Percentiles rank a stretch among this genome's conserved stretches.
phyloP scores from a whole-genome alignment of 2,888 invertebrate species.

The Hybos culiciformis region DNA sequence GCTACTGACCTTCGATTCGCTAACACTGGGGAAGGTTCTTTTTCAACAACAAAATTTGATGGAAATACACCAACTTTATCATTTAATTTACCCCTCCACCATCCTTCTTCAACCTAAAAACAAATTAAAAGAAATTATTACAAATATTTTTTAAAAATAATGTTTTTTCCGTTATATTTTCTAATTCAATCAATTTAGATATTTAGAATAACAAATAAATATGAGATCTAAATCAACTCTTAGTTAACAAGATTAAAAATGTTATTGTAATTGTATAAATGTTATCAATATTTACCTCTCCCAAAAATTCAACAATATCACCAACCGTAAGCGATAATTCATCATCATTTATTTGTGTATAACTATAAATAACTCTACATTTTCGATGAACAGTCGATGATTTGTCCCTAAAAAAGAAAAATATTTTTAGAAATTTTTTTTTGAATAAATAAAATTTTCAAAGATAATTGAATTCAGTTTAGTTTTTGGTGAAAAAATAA shows the following conservation, averaged over 20 bases:
- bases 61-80: slow-evolving; percentile 85
- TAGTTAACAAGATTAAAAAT: no score
- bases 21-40: slow-evolving; percentile 38
- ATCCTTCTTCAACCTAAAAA: slow-evolving; percentile 65
- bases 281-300: slow-evolving; percentile 48
- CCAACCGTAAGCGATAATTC: slow-evolving; percentile 78
- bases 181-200: background rate
- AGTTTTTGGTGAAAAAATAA: slow-evolving; percentile 3
- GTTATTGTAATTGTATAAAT: no score
- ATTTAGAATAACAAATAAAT: no score
- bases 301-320: slow-evolving; percentile 79
- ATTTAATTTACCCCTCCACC: slow-evolving; percentile 78
- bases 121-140: slow-evolving; percentile 4
- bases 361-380: slow-evolving; percentile 79
- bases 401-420: slow-evolving; percentile 32
- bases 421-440: background rate
- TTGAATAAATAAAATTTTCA: background rate
- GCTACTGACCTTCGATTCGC: slow-evolving; percentile 29
- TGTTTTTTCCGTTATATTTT: no score
- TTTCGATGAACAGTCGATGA: slow-evolving; percentile 41
- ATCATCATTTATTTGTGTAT: slow-evolving; percentile 86
- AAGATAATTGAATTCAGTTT: background rate
- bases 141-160: background rate
- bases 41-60: slow-evolving; percentile 77
- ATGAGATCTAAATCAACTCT: no score